Evolutionary conservation across 2,113 vertebrate species (phyloP).

Genomic region (Phoenicopterus ruber): DNA sequence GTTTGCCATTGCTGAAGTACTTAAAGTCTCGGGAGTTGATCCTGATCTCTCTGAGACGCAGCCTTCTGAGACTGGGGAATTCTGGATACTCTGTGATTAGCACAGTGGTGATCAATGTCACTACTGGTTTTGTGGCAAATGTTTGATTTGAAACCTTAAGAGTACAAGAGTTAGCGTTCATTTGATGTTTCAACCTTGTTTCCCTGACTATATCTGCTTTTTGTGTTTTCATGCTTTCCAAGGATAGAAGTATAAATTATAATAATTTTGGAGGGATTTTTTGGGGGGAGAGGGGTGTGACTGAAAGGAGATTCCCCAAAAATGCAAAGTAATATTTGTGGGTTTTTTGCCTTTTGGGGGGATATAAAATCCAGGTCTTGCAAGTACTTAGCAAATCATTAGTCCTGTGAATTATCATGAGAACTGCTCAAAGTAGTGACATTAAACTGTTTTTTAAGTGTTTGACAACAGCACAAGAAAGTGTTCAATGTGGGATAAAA

Average conservation of each 20-base stretch:
- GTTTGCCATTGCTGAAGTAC: background rate
- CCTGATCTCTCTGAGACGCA: fast-evolving
- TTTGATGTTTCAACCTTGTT: background rate
- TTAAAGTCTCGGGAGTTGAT: background rate
- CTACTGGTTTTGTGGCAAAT: background rate
- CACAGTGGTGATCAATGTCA: background rate
- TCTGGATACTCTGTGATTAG: background rate
- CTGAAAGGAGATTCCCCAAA: background rate
- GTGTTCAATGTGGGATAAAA: background rate
- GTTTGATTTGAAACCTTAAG: background rate
- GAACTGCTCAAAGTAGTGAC: background rate
- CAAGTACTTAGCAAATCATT: background rate
- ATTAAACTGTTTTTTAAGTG: background rate
- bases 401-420: background rate
- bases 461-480: background rate
- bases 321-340: fast-evolving
- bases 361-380: background rate
- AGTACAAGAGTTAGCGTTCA: background rate
- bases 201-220: background rate
- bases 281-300: background rate
- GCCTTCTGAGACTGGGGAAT: background rate
- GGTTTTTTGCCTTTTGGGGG: background rate
- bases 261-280: background rate
- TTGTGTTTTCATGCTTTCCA: background rate
- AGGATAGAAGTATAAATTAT: background rate